Evolutionary conservation across 2,113 vertebrate genomes (phyloP).

Genomic region (Rhombomys opimus): DNA sequence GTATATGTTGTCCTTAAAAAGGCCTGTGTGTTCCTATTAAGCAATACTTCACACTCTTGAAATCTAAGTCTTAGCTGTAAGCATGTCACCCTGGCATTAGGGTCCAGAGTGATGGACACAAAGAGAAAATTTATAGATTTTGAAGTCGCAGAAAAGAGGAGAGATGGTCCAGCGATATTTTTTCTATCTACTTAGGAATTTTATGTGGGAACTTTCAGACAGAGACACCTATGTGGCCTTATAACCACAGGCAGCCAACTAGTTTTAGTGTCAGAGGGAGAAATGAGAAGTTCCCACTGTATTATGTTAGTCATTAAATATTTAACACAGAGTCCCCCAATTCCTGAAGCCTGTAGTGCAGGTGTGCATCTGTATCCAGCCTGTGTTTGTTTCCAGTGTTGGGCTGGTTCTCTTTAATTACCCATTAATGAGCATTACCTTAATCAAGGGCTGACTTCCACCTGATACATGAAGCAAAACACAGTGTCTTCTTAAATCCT

Average conservation of each 20-base stretch:
- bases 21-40: neutral
- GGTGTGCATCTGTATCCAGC: rapidly evolving
- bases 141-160: neutral
- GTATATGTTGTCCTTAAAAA: neutral
- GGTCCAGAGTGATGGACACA: neutral
- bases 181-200: neutral
- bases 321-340: neutral
- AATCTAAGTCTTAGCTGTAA: neutral
- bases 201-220: neutral
- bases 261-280: neutral
- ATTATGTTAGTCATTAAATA: neutral
- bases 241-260: neutral
- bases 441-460: rapidly evolving
- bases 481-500: neutral
- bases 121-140: neutral
- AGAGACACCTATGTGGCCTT: neutral
- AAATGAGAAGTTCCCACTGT: neutral
- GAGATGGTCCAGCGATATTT: neutral
- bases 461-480: neutral
- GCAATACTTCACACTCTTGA: neutral
- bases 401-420: neutral
- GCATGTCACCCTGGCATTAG: neutral
- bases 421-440: neutral
- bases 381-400: neutral
- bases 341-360: rapidly evolving